phyloP scores from a whole-genome alignment of 2,113 vertebrate species.

The Pyxicephalus adspersus region DNA sequence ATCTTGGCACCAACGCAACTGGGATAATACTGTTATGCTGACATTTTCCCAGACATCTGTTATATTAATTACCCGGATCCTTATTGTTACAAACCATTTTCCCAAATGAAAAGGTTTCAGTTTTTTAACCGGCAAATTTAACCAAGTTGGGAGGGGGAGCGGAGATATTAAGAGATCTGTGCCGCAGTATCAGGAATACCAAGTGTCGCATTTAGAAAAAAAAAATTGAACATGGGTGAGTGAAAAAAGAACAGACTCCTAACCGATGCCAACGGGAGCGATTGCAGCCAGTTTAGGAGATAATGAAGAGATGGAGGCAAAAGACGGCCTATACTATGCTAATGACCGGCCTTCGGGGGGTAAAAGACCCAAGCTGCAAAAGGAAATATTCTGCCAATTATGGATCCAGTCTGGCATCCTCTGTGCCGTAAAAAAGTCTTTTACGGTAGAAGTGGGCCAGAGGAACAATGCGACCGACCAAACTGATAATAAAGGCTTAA shows the following conservation, averaged over 20 bases:
- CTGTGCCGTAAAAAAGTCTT: too few relatives aligned
- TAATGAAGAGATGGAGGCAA: neutral
- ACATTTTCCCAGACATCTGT: constrained; percentile 44
- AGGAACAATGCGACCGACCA: too few relatives aligned
- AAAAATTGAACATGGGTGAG: neutral
- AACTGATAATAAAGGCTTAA: too few relatives aligned
- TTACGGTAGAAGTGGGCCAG: too few relatives aligned
- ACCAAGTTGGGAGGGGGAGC: neutral
- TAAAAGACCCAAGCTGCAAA: neutral
- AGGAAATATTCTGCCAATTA: neutral
- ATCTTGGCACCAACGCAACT: constrained; percentile 3
- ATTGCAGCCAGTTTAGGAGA: neutral
- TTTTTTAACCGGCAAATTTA: neutral
- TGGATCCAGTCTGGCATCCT: too few relatives aligned
- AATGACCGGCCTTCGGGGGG: neutral
- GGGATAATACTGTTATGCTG: constrained; percentile 35
- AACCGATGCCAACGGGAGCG: too few relatives aligned
- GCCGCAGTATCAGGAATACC: neutral
- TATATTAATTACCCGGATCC: constrained; percentile 47
- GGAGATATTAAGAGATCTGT: constrained; percentile 27
- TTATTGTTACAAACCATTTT: constrained; percentile 49
- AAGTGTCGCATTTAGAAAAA: neutral
- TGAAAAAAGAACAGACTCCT: neutral
- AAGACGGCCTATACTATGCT: neutral
- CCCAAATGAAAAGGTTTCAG: constrained; percentile 32